A percentile compares a stretch with the other conserved stretches of the same genome.
Conservation (phyloP, 2,113 vertebrate genomes). For the Lamprologus speciosus region DNA sequence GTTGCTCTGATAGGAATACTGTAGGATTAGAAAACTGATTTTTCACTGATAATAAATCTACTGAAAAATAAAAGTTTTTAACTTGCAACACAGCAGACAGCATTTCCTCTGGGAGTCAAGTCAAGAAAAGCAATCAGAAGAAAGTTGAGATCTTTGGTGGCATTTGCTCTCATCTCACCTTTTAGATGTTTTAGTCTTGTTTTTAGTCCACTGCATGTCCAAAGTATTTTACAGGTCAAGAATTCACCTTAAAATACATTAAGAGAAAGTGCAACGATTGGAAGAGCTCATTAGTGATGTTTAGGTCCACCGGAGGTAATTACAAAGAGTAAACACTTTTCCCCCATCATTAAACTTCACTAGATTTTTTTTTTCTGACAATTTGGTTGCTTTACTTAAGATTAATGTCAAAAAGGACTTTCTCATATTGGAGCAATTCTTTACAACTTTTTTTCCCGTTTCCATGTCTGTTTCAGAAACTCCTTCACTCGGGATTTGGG, state of each 20-base stretch:
- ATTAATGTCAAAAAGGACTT: neutral
- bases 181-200: neutral
- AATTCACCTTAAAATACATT: neutral
- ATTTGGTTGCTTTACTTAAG: neutral
- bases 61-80: neutral
- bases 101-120: neutral
- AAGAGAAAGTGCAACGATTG: neutral
- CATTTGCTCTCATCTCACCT: neutral
- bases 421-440: neutral
- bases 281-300: neutral
- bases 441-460: neutral
- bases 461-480: neutral
- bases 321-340: neutral
- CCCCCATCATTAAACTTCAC: neutral
- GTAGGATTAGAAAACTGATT: neutral
- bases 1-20: neutral
- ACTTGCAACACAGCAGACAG: neutral
- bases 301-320: neutral
- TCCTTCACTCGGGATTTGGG: neutral
- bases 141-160: neutral
- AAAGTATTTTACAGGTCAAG: neutral
- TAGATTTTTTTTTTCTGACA: neutral
- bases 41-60: neutral
- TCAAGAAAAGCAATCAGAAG: neutral
- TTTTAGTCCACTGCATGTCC: neutral